Percentiles rank a stretch among this genome's conserved stretches.
Evolutionary conservation across 2,797 vertebrate genomes (phyloP).

Genomic region (Falco cherrug): DNA sequence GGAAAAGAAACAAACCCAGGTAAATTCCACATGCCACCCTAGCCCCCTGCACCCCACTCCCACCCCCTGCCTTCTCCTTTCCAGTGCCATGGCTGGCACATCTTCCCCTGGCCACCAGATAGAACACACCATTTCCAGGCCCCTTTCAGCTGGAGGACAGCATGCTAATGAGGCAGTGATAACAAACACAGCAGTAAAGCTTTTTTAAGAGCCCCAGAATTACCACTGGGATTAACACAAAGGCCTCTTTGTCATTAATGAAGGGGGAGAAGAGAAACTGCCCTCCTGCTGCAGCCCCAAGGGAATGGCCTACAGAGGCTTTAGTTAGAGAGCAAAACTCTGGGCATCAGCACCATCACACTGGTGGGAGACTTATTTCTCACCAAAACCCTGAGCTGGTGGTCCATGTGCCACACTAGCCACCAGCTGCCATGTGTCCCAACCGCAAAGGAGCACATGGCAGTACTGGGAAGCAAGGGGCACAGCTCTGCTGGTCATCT

Average conservation of each 20-base stretch:
- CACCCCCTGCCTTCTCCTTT: background rate
- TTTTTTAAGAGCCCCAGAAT: constrained; percentile 32
- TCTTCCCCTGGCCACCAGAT: background rate
- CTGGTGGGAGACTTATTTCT: background rate
- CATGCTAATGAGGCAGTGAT: constrained; percentile 46
- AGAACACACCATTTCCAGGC: background rate
- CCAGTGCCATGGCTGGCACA: background rate
- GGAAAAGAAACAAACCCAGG: background rate
- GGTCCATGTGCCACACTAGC: background rate
- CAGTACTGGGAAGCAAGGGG: background rate
- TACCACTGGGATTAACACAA: constrained; percentile 51
- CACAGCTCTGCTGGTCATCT: background rate
- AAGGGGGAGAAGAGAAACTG: background rate
- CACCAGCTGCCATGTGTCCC: background rate
- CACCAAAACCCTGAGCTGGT: background rate
- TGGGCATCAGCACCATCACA: background rate
- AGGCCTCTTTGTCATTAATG: constrained; percentile 34
- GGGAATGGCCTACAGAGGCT: background rate
- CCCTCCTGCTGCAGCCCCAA: background rate
- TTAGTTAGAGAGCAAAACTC: background rate
- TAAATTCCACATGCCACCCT: background rate
- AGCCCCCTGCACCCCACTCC: background rate
- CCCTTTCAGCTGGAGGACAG: constrained; percentile 5
- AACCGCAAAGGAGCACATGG: rapidly evolving
- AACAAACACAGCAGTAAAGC: background rate